A percentile compares a stretch with the other conserved stretches of the same genome.
These are phyloP conservation scores for Cranoglanis bouderius DNA, from an alignment of 2,113 vertebrate species.

Conservation along the genomic window DNA sequence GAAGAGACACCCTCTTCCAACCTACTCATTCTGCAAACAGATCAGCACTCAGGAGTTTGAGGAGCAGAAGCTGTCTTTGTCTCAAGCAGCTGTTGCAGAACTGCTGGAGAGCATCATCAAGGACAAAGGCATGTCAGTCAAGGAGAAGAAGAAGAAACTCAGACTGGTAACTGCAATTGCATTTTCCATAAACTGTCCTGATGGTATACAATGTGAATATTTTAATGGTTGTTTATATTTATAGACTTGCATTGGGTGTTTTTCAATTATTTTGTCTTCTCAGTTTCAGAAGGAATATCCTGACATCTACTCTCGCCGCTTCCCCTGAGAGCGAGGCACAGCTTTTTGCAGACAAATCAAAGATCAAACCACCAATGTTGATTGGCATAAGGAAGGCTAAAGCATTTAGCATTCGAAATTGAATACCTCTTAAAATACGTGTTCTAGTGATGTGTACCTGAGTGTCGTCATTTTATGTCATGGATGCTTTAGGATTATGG, in stretches of 20 bases:
- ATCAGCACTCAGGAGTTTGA: conserved; percentile 91
- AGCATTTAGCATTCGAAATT: conserved; percentile 74
- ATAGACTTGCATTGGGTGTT: too few relatives aligned
- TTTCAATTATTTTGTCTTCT: conserved; percentile 26
- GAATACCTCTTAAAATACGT: conserved; percentile 39
- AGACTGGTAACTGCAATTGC: conserved; percentile 78
- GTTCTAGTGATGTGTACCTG: neutral
- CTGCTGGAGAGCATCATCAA: conserved; percentile 87
- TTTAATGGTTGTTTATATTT: too few relatives aligned
- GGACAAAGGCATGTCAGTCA: conserved; percentile 81
- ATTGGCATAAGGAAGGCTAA: conserved; percentile 77
- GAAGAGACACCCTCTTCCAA: conserved; percentile 76
- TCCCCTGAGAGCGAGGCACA: conserved; percentile 77
- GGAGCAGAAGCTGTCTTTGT: conserved; percentile 84
- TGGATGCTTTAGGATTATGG: neutral
- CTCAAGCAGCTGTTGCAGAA: conserved; percentile 88
- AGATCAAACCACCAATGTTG: conserved; percentile 88
- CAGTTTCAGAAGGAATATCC: conserved; percentile 97
- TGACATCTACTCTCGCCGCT: conserved; percentile 83
- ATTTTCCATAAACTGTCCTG: neutral
- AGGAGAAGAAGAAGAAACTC: conserved; percentile 89
- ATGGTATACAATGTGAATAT: neutral
- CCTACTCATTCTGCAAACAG: conserved; percentile 86
- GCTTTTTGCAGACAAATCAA: conserved; percentile 82
- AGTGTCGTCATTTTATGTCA: neutral